Conservation (phyloP, 2,113 vertebrate species). For the Corydoras maculifer region DNA sequence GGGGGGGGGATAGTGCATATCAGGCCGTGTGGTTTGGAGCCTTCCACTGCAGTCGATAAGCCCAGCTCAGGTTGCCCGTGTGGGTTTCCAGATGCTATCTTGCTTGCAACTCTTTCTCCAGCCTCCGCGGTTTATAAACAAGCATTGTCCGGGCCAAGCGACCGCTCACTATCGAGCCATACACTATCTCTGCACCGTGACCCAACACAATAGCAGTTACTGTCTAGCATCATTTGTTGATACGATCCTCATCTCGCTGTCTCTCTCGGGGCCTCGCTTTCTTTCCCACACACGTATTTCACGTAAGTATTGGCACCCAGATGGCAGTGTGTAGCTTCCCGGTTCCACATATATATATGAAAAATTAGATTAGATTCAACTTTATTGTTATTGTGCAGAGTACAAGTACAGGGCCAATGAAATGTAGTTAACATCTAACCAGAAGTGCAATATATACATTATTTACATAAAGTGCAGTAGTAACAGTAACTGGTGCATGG, state of each 20-base stretch:
- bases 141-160: constrained; percentile 37
- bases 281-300: constrained; percentile 8
- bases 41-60: constrained; percentile 51
- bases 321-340: too few species aligned
- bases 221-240: constrained; percentile 47
- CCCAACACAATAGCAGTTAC: constrained; percentile 59
- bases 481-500: too few species aligned
- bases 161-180: constrained; percentile 45
- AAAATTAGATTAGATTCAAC: too few species aligned
- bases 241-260: constrained; percentile 27
- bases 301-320: neutral
- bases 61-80: constrained; percentile 44
- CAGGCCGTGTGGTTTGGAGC: constrained; percentile 39
- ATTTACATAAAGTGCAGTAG: too few species aligned
- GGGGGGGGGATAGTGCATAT: too few species aligned
- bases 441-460: too few species aligned
- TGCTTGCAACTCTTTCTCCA: constrained; percentile 16
- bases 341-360: too few species aligned
- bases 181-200: constrained; percentile 53
- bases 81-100: constrained; percentile 60
- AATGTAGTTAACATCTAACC: too few species aligned
- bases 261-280: constrained; percentile 28
- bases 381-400: too few species aligned
- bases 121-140: constrained; percentile 40
- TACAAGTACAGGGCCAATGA: too few species aligned